phyloP scores from a whole-genome alignment of 1,140 invertebrate species.

The Lasaia peninsularis region DNA sequence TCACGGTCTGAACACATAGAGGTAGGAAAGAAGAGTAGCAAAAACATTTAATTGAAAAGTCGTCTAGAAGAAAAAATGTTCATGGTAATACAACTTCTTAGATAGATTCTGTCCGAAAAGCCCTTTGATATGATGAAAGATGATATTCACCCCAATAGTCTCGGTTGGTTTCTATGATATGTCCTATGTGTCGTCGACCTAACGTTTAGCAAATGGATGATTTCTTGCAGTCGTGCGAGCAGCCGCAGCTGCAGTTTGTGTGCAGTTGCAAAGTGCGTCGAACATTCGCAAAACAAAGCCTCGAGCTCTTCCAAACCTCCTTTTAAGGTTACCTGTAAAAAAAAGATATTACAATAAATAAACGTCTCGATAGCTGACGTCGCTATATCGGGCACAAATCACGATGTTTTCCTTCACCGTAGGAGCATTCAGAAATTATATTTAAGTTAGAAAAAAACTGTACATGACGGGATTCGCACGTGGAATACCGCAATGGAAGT shows the following conservation, averaged over 20 bases:
- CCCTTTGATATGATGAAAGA: not conserved
- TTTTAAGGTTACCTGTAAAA: conserved; percentile 71
- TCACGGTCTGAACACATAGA: too few species aligned
- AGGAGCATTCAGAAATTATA: too few species aligned
- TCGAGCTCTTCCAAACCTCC: conserved; percentile 77
- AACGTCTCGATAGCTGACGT: too few species aligned
- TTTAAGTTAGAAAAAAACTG: too few species aligned
- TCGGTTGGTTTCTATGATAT: conserved; percentile 11
- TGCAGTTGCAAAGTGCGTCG: conserved; percentile 80
- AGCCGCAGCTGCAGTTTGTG: conserved; percentile 77
- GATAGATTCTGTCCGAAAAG: not conserved
- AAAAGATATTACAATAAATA: too few species aligned
- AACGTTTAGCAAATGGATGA: conserved; percentile 65
- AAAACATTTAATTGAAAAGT: too few species aligned
- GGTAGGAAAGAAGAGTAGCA: too few species aligned
- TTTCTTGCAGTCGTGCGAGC: conserved; percentile 67
- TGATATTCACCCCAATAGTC: not conserved
- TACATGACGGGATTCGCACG: too few species aligned
- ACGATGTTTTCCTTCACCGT: too few species aligned
- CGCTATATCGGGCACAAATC: too few species aligned
- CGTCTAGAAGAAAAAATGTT: too few species aligned
- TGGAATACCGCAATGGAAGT: too few species aligned
- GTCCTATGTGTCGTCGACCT: conserved; percentile 26
- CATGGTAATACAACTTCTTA: not conserved
- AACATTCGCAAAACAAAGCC: conserved; percentile 79